A percentile compares a stretch with the other conserved stretches of the same genome.
Evolutionary conservation across 2,113 vertebrate species (phyloP).

Genomic region (Chunga burmeisteri): DNA sequence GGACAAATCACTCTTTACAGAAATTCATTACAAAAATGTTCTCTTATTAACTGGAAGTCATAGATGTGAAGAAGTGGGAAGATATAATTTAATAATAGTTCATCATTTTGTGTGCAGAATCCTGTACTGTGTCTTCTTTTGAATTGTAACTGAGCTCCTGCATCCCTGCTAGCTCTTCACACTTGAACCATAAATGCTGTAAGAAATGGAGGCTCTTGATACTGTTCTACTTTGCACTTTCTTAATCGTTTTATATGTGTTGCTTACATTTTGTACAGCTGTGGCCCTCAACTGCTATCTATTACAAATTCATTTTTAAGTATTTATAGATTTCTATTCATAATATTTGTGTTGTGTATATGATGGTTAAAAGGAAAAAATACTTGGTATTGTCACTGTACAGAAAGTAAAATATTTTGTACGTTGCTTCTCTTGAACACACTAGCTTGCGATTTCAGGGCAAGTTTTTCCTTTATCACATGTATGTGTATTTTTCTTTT

Average conservation of each 20-base stretch:
- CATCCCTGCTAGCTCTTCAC: constrained; percentile 52
- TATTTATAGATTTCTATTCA: constrained; percentile 77
- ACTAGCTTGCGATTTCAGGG: constrained; percentile 6
- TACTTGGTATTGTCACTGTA: constrained; percentile 68
- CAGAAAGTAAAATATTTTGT: constrained; percentile 71
- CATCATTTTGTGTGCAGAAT: constrained; percentile 41
- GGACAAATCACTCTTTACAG: constrained; percentile 57
- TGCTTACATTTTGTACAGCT: constrained; percentile 77
- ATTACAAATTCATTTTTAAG: constrained; percentile 64
- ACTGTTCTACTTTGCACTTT: constrained; percentile 82
- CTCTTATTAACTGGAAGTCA: constrained; percentile 73
- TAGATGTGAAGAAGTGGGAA: not conserved
- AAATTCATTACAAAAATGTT: constrained; percentile 9
- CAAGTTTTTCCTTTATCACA: constrained; percentile 31
- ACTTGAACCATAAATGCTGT: constrained; percentile 72
- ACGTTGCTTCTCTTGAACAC: constrained; percentile 34
- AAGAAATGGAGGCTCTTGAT: constrained; percentile 68
- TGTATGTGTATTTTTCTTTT: constrained; percentile 35
- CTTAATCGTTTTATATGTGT: constrained; percentile 69
- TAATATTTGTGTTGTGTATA: constrained; percentile 78
- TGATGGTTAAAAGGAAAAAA: constrained; percentile 68
- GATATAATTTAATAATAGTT: constrained; percentile 27
- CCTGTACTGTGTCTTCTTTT: constrained; percentile 52
- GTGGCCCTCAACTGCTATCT: constrained; percentile 69
- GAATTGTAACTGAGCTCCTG: constrained; percentile 33